phyloP scores from a whole-genome alignment of 2,888 invertebrate genomes.

The Drosophila colorata region DNA sequence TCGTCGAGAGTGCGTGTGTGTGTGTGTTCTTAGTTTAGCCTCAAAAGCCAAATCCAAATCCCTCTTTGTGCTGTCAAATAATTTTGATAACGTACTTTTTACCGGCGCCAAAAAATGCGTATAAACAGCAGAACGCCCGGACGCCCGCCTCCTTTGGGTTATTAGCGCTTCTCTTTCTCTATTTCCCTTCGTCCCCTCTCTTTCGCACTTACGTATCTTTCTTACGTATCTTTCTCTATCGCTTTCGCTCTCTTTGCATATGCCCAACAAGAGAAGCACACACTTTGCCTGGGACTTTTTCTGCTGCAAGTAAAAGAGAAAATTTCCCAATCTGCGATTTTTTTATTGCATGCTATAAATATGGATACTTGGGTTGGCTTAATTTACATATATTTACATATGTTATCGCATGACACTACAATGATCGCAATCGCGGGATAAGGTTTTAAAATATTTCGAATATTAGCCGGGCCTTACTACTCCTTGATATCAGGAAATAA shows the following conservation, averaged over 20 bases:
- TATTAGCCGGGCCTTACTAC: not conserved
- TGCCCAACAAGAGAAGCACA: slow-evolving; percentile 18
- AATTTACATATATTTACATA: not conserved
- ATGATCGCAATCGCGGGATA: slow-evolving; percentile 6
- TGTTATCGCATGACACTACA: not conserved
- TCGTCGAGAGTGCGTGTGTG: not conserved
- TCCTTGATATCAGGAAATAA: too few relatives aligned
- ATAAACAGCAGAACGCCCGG: slow-evolving; percentile 29
- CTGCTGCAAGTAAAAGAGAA: slow-evolving; percentile 23
- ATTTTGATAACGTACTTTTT: slow-evolving; percentile 45
- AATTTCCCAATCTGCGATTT: slow-evolving; percentile 35
- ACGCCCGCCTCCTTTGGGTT: slow-evolving; percentile 20
- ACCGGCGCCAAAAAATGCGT: slow-evolving; percentile 60
- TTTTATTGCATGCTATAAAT: slow-evolving; percentile 43
- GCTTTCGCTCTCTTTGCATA: not conserved
- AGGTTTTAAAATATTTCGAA: not conserved
- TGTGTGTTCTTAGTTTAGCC: slow-evolving; percentile 15
- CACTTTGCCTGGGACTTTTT: slow-evolving; percentile 48
- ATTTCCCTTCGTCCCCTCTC: not conserved
- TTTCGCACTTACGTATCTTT: not conserved
- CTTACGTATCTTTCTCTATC: too few relatives aligned
- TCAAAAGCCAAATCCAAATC: slow-evolving; percentile 14
- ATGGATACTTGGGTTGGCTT: not conserved
- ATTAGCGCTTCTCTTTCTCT: slow-evolving; percentile 9
- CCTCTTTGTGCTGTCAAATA: slow-evolving; percentile 20